phyloP scores from a whole-genome alignment of 2,113 vertebrate genomes.

The Nibea coibor region DNA sequence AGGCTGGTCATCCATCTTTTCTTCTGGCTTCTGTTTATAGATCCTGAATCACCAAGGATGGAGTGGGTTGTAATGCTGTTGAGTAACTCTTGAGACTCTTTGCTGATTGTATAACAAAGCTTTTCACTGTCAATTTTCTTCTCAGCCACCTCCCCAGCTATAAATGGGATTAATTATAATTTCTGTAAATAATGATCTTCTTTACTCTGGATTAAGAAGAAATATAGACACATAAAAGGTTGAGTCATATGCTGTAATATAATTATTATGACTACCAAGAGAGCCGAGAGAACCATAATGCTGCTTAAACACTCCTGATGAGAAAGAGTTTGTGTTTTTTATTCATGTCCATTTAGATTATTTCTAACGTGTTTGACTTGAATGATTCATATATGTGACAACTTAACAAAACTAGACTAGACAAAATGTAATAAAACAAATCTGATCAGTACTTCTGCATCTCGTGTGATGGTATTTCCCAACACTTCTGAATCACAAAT shows the following conservation, averaged over 20 bases:
- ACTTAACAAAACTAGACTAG: neutral
- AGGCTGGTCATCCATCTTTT: conserved; percentile 52
- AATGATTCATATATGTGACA: neutral
- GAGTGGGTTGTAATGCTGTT: conserved; percentile 64
- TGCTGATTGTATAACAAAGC: conserved; percentile 53
- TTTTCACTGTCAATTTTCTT: conserved; percentile 39
- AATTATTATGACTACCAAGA: conserved; percentile 19
- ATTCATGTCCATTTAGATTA: neutral
- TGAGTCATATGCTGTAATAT: conserved; percentile 17
- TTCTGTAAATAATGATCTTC: conserved; percentile 27
- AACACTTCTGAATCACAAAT: neutral
- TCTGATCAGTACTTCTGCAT: neutral
- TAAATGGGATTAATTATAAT: conserved; percentile 31
- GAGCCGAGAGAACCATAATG: neutral
- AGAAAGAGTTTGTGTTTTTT: neutral
- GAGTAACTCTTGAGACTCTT: conserved; percentile 63
- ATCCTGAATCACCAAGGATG: conserved; percentile 64
- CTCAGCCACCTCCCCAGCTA: conserved; percentile 20
- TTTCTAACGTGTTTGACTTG: neutral
- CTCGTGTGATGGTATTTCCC: neutral
- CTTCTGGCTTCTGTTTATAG: conserved; percentile 66
- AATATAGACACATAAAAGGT: conserved; percentile 27
- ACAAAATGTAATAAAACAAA: neutral
- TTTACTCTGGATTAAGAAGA: conserved; percentile 17
- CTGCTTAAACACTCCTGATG: neutral